Evolutionary conservation across 2,113 vertebrate genomes (phyloP).

Genomic region (Daubentonia madagascariensis): DNA sequence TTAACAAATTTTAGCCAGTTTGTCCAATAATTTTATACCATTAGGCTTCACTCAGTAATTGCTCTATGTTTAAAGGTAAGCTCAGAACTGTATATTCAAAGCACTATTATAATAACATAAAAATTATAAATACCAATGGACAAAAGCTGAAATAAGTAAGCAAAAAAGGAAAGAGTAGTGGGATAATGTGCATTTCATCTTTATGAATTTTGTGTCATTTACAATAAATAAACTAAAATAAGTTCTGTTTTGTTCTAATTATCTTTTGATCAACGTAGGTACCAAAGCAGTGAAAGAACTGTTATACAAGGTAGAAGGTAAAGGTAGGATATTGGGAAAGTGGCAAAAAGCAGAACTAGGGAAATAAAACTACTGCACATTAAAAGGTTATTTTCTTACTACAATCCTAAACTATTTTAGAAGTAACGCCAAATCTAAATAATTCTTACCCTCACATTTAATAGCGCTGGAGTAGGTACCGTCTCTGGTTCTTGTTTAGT

Average conservation of each 20-base stretch:
- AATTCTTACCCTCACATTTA: conserved; percentile 92
- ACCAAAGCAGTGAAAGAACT: neutral
- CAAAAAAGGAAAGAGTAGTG: neutral
- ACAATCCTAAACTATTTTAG: neutral
- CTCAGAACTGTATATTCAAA: conserved; percentile 5
- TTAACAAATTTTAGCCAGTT: conserved; percentile 8
- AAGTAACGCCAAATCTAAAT: neutral
- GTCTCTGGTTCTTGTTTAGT: conserved; percentile 86
- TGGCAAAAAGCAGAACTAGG: neutral
- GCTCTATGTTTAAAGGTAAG: neutral
- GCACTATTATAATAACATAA: neutral
- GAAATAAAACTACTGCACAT: neutral
- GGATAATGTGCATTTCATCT: neutral
- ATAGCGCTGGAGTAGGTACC: conserved; percentile 86
- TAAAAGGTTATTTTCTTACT: neutral
- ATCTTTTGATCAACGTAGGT: neutral
- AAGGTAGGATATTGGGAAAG: neutral
- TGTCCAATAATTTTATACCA: neutral
- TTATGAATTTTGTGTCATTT: neutral
- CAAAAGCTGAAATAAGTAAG: neutral
- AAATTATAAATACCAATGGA: neutral
- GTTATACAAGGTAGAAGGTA: neutral
- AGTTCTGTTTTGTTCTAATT: neutral
- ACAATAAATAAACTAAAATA: neutral
- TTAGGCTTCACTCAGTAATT: neutral